Evolutionary conservation across 2,113 vertebrate genomes (phyloP).

Genomic region (Limnothrissa miodon): DNA sequence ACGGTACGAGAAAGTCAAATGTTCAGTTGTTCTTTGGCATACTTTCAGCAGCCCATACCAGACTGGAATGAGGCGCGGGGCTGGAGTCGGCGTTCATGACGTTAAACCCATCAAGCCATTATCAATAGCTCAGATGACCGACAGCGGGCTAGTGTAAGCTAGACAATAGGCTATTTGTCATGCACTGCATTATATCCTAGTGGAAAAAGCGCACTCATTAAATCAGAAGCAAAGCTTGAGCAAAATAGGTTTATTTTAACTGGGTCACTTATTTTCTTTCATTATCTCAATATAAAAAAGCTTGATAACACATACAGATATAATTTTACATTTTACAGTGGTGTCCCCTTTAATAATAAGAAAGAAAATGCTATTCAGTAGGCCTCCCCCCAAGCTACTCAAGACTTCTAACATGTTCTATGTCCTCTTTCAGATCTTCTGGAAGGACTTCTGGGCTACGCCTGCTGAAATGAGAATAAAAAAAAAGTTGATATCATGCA

Average conservation of each 20-base stretch:
- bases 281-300: not conserved
- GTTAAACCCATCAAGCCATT: conserved; percentile 10
- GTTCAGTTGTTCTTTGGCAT: not conserved
- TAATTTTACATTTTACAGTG: not conserved
- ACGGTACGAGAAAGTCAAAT: not conserved
- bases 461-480: conserved; percentile 21
- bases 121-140: conserved; percentile 12
- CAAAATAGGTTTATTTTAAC: not conserved
- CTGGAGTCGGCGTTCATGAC: conserved; percentile 15
- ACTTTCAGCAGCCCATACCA: conserved; percentile 1
- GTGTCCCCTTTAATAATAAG: not conserved
- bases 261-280: not conserved
- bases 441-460: not conserved
- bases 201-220: not conserved
- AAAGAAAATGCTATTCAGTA: not conserved
- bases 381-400: conserved; percentile 9
- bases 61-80: conserved; percentile 7
- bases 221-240: not conserved
- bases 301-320: not conserved
- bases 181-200: not conserved
- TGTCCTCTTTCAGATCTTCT: conserved; percentile 30
- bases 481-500: not conserved
- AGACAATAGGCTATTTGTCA: conserved; percentile 14
- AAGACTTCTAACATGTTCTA: conserved; percentile 41
- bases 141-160: not conserved